Conservation (phyloP, 2,113 vertebrate genomes). For the Calidris pygmaea region DNA sequence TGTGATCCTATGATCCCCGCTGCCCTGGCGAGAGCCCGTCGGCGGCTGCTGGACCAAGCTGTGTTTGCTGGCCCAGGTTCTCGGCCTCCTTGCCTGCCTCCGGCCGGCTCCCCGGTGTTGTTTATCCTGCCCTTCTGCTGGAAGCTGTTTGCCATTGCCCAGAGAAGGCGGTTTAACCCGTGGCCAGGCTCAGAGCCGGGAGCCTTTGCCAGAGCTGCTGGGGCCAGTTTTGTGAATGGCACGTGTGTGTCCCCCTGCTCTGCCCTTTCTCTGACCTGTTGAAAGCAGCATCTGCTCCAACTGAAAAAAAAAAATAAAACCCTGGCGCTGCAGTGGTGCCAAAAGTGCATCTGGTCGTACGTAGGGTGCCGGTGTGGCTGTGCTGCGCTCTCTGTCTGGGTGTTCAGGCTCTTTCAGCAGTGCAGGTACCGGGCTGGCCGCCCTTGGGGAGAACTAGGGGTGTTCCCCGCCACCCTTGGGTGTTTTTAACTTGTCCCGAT, state of each 20-base stretch:
- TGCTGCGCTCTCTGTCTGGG: neutral
- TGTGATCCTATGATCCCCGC: neutral
- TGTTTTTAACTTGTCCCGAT: neutral
- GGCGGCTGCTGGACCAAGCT: neutral
- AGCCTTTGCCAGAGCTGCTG: neutral
- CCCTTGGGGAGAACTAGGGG: neutral
- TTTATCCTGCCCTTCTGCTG: neutral
- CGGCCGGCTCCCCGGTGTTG: neutral
- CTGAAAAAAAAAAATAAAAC: neutral
- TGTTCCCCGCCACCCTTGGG: neutral
- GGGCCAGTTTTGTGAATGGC: neutral
- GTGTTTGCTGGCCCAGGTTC: neutral
- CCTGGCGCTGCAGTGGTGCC: neutral
- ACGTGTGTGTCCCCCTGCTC: neutral
- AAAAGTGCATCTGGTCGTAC: fast-evolving
- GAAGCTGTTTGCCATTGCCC: neutral
- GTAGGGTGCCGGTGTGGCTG: fast-evolving
- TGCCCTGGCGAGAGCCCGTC: neutral
- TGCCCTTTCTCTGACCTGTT: neutral
- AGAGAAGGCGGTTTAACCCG: neutral
- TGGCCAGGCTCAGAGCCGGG: neutral
- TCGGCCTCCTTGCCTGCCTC: neutral
- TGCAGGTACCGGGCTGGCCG: fast-evolving
- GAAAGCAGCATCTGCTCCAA: neutral
- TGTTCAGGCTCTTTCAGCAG: neutral